A percentile compares a stretch with the other conserved stretches of the same genome.
These are phyloP conservation scores for Pachyrhynchus sulphureomaculatus DNA, from an alignment of 1,140 invertebrate species.

Conservation along the genomic window DNA sequence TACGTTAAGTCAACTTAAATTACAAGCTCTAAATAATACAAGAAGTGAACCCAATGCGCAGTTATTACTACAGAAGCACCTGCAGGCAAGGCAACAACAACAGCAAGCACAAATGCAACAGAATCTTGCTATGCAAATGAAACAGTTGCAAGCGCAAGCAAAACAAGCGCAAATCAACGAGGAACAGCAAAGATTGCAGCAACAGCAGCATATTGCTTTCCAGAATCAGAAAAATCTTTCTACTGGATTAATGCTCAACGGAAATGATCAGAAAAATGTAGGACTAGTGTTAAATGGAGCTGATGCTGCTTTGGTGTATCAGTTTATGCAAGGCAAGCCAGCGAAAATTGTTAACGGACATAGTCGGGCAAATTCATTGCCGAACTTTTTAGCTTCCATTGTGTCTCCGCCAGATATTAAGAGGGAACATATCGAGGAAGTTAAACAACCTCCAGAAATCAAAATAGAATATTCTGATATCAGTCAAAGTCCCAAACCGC, in stretches of 20 bases:
- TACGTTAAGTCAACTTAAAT: conserved; percentile 69
- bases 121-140: conserved; percentile 44
- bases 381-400: conserved; percentile 56
- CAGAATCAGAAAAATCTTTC: conserved; percentile 48
- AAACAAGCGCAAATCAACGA: conserved; percentile 42
- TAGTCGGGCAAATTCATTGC: conserved; percentile 53
- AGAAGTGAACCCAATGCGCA: conserved; percentile 47
- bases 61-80: conserved; percentile 52
- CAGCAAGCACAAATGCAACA: conserved; percentile 56
- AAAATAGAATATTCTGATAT: conserved; percentile 49
- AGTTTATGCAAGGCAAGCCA: conserved; percentile 48
- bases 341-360: conserved; percentile 47
- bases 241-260: conserved; percentile 29
- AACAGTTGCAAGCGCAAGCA: conserved; percentile 49
- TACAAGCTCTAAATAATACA: conserved; percentile 58
- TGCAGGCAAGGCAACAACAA: conserved; percentile 65
- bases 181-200: conserved; percentile 46
- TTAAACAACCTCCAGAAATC: conserved; percentile 45
- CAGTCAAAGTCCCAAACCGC: conserved; percentile 55
- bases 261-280: conserved; percentile 35
- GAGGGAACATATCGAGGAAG: conserved; percentile 48
- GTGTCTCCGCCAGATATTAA: conserved; percentile 42
- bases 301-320: conserved; percentile 49
- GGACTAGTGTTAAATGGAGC: conserved; percentile 44
- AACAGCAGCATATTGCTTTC: conserved; percentile 51